Percentiles rank a stretch among this genome's conserved stretches.
phyloP scores from a whole-genome alignment of 2,113 vertebrate species.

The Pithys albifrons region DNA sequence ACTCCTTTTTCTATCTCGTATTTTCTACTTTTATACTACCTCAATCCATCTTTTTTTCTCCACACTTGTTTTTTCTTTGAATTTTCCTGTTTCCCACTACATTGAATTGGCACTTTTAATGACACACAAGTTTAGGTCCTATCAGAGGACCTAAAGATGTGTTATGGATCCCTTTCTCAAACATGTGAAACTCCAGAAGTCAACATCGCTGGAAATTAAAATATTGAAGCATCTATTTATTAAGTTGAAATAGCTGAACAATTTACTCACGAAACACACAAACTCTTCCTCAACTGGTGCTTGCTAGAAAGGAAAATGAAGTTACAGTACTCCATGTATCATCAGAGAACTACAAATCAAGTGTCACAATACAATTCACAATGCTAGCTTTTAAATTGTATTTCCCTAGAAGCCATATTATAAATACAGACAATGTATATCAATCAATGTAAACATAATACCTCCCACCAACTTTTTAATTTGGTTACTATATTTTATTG shows the following conservation, averaged over 20 bases:
- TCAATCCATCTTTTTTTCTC: not conserved
- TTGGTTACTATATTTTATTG: not conserved
- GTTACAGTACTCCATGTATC: not conserved
- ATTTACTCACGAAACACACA: not conserved
- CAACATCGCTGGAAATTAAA: not conserved
- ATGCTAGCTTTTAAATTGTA: not conserved
- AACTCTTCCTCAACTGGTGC: not conserved
- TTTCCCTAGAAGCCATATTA: not conserved
- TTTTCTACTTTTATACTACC: not conserved
- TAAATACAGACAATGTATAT: not conserved
- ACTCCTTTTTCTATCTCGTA: not conserved
- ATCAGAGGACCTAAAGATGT: not conserved
- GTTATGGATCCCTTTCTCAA: not conserved
- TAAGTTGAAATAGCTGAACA: not conserved
- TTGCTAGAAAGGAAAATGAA: not conserved
- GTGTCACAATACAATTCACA: not conserved
- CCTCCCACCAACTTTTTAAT: not conserved
- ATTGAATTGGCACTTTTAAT: not conserved
- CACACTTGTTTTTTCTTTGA: not conserved
- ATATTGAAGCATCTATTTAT: not conserved
- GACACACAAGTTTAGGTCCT: not conserved
- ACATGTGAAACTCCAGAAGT: not conserved
- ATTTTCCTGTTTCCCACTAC: not conserved
- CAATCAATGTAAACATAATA: not conserved
- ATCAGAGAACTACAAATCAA: not conserved